Base-by-base conservation (phyloP, 2,888 invertebrate species). In the Luffia ferchaultella region DNA sequence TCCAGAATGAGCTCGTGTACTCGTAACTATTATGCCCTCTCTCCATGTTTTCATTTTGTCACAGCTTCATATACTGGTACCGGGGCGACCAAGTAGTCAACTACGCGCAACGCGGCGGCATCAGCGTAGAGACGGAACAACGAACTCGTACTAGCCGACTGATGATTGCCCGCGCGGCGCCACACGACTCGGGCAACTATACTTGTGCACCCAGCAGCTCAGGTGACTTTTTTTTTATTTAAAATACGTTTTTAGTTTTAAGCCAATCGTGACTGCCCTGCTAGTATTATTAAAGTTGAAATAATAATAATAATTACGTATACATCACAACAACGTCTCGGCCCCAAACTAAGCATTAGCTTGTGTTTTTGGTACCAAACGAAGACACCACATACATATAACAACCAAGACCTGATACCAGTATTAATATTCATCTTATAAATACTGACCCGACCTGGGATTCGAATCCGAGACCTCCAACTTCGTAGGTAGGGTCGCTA, bases 141-240 rank as follows among this genome's bases (percentile, higher is more conserved):
- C 90, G 91, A 51, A 90, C 92, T 54, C 90, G 93, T 56, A 94
- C 93, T 52, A 93, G 94, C 61, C 91, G 93, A 62, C 87, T 95
- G 60, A 87, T 94, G 63, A 93, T 95, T 64, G 93, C 93, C 52
- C 90, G 93, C 60, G 95, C 95, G 51, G 88, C 92, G 57, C 89
- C 93, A 51, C 88, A 90, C 53, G 94, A 95, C 85, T 93, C 91
- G 49, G 95, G 95, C 62, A 95, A 95, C 86, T 95, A 95, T 76
- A 95, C 95, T 45, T 95, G 95, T 75, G 90, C 92, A 60, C 95
- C 95, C 52, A 91, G 91, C 68, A 92, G 92, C 70, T 91, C 92
- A 62, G 89, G 88, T 88, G 59, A 19, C 17, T 7, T 16, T 15
- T n/a, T 16, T n/a, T 43, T 7, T 43, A n/a, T 43, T 43, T n/a